These are phyloP conservation scores for Alethe castanea DNA, from an alignment of 2,113 vertebrate genomes.

Conservation along the genomic window DNA sequence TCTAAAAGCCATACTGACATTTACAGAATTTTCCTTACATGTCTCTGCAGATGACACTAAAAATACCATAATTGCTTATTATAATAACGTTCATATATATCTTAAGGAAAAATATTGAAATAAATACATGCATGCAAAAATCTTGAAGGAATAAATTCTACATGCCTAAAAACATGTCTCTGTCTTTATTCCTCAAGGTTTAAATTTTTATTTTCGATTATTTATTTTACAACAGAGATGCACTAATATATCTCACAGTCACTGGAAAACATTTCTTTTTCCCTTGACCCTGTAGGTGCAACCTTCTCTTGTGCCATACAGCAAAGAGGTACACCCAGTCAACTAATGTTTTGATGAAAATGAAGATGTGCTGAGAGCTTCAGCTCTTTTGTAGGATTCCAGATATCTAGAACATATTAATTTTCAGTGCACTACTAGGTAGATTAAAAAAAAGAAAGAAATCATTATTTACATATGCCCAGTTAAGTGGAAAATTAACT, in stretches of 20 bases:
- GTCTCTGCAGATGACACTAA: neutral
- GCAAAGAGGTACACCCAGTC: neutral
- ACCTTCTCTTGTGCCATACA: neutral
- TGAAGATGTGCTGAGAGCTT: neutral
- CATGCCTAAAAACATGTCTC: neutral
- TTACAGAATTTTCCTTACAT: neutral
- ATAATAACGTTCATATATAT: neutral
- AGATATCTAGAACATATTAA: neutral
- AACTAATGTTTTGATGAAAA: neutral
- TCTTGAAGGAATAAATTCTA: neutral
- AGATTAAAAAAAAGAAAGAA: neutral
- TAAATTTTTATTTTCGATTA: neutral
- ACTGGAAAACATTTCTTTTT: neutral
- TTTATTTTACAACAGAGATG: neutral
- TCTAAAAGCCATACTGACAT: neutral
- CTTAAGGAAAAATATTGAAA: neutral
- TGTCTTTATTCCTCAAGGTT: neutral
- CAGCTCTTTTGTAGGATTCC: neutral
- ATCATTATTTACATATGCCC: neutral
- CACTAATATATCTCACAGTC: neutral
- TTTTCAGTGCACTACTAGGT: rapidly evolving
- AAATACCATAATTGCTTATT: neutral
- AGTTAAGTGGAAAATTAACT: neutral
- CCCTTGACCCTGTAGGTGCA: neutral
- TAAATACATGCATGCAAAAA: neutral